Evolutionary conservation across 1,140 invertebrate genomes (phyloP).

Genomic region (Zaprionus tsacasi): DNA sequence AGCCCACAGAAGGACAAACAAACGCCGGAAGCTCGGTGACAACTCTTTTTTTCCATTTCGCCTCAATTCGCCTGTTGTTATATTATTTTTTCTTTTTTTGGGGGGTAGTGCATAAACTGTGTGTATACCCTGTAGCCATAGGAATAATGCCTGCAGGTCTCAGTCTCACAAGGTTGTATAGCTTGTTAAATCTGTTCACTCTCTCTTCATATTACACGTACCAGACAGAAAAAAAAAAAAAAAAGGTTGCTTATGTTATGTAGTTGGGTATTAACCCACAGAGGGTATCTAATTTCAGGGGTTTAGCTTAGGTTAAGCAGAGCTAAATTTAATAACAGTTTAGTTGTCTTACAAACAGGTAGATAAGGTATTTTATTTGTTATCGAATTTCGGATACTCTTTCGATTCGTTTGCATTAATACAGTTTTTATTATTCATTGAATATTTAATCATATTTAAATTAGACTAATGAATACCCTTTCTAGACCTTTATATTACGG

Average conservation of each 20-base stretch:
- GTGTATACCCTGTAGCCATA: slow-evolving; percentile 14
- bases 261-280: not conserved
- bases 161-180: not conserved
- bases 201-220: not conserved
- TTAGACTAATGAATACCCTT: not conserved
- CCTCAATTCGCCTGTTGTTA: slow-evolving; percentile 15
- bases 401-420: not conserved
- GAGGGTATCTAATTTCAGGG: not conserved
- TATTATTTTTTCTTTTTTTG: slow-evolving; percentile 3
- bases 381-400: not conserved
- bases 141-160: not conserved
- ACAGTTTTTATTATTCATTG: too few species aligned
- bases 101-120: not conserved
- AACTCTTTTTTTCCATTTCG: slow-evolving; percentile 26
- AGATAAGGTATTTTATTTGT: not conserved
- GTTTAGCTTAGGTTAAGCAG: not conserved
- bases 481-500: not conserved
- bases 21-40: slow-evolving; percentile 15
- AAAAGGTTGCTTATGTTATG: not conserved
- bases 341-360: not conserved
- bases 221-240: not conserved
- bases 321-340: not conserved
- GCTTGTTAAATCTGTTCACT: not conserved
- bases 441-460: too few species aligned
- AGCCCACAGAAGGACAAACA: not conserved